phyloP scores from a whole-genome alignment of 1,140 invertebrate species.

The Neodiprion fabricii region DNA sequence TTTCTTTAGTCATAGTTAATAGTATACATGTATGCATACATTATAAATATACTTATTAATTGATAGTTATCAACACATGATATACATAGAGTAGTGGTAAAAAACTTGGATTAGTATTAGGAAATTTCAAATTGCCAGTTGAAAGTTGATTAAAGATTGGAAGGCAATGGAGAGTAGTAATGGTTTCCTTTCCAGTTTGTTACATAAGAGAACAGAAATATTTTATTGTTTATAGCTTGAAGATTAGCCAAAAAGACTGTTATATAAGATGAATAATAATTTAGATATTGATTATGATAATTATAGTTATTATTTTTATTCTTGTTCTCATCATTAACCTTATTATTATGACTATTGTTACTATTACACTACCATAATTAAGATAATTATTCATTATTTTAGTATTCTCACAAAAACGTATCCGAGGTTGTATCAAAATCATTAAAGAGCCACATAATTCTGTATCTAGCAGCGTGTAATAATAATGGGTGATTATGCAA shows the following conservation, averaged over 20 bases:
- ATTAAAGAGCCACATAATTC: too few species aligned
- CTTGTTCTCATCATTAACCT: not conserved
- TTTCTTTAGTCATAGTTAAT: slow-evolving; percentile 48
- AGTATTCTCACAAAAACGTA: not conserved
- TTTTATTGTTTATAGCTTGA: slow-evolving; percentile 55
- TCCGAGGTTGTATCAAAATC: too few species aligned
- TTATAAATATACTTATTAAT: not conserved
- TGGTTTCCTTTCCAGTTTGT: not conserved
- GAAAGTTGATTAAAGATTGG: not conserved
- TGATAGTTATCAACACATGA: not conserved
- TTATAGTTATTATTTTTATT: not conserved
- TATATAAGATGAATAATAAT: slow-evolving; percentile 49
- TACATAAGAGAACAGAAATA: slow-evolving; percentile 32
- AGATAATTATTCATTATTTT: slow-evolving; percentile 34
- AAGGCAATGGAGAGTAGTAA: not conserved
- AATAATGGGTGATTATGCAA: too few species aligned
- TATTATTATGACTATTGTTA: slow-evolving; percentile 32
- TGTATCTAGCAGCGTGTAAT: too few species aligned
- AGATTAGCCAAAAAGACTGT: slow-evolving; percentile 58
- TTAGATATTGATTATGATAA: slow-evolving; percentile 46
- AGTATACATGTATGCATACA: slow-evolving; percentile 32
- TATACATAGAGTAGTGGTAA: not conserved
- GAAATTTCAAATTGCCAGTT: not conserved
- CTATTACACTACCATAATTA: slow-evolving; percentile 32
- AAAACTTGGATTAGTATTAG: not conserved